Percentiles rank a stretch among this genome's conserved stretches.
phyloP scores from a whole-genome alignment of 2,888 invertebrate species.

The Lycia hirtaria region DNA sequence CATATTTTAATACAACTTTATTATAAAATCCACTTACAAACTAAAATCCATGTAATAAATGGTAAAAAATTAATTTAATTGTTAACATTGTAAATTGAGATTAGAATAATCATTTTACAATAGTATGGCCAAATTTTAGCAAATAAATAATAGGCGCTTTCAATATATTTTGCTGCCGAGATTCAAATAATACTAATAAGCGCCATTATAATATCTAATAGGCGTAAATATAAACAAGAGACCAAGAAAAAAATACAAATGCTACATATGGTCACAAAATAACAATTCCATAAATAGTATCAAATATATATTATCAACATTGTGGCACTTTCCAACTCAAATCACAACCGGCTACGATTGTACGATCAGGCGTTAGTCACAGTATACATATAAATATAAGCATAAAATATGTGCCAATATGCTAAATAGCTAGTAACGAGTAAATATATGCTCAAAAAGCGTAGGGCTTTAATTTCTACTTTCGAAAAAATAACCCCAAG shows the following conservation, averaged over 20 bases:
- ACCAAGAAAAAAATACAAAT: too few relatives aligned
- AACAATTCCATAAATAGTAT: too few relatives aligned
- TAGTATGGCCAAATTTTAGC: slow-evolving; percentile 3
- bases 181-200: background rate
- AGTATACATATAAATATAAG: slow-evolving; percentile 20
- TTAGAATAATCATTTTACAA: background rate
- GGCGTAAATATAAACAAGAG: background rate
- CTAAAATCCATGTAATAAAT: slow-evolving; percentile 11
- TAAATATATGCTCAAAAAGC: slow-evolving; percentile 44
- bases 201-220: background rate
- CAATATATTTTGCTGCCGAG: slow-evolving; percentile 1
- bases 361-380: slow-evolving; percentile 14
- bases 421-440: slow-evolving; percentile 35
- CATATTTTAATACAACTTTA: slow-evolving; percentile 9
- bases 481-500: too few relatives aligned
- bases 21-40: slow-evolving; percentile 21
- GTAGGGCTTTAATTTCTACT: slow-evolving; percentile 28
- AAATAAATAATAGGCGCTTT: too few relatives aligned
- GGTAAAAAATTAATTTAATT: background rate
- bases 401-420: slow-evolving; percentile 45
- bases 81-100: slow-evolving; percentile 6
- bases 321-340: slow-evolving; percentile 12
- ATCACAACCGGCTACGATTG: slow-evolving; percentile 18
- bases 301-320: too few relatives aligned
- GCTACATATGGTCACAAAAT: too few relatives aligned